Evolutionary conservation across 2,888 invertebrate species (phyloP), one percentile per base, ranked within the genome.

Genomic region (Melanostoma scalare): DNA sequence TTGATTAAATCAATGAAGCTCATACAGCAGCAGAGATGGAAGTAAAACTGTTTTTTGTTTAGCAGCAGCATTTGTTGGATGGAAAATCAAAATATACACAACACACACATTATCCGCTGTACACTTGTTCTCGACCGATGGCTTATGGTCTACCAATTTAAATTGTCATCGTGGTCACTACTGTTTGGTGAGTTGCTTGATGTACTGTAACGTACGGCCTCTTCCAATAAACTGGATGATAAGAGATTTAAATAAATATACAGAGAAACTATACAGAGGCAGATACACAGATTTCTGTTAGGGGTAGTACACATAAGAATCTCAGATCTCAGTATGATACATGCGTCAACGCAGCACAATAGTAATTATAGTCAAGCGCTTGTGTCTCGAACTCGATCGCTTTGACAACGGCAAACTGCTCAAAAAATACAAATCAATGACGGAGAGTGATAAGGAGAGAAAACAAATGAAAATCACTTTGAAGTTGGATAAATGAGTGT

Each of bases 1-100:
- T 68, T 82, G 77, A 82, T 77, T 82, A 77, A 77, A 74, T 77
- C 69, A 82, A 77, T 68, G 44, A 65, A 73, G 73, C 38, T 63
- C 77, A 48, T 20, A 63, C 38, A 61, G 42, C 9, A 68, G 44
- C 44, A 60, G 60, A 60, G 44, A 60, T 31, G 44, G 60, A 36
- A 48, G 48, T 36, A 3, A 63, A 50, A 50, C 48, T 31, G 50
- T 30, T 38, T 50, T 50, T 38, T 63, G 50, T 50, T 63, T n/a
- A 48, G 33, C 31, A 50, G 38, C 33, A 74, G 63, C 73, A 77
- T 68, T 77, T 77, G 53, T 72, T 55, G 35, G 31, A 48, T 53
- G 35, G 44, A 46, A 77, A 44, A 0, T 20, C 33, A 55, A 42
- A 42, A 40, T 5, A 35, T 8, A 61, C 4, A 78, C 35, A 72